phyloP scores from a whole-genome alignment of 2,797 vertebrate genomes.

The Oreortyx pictus region DNA sequence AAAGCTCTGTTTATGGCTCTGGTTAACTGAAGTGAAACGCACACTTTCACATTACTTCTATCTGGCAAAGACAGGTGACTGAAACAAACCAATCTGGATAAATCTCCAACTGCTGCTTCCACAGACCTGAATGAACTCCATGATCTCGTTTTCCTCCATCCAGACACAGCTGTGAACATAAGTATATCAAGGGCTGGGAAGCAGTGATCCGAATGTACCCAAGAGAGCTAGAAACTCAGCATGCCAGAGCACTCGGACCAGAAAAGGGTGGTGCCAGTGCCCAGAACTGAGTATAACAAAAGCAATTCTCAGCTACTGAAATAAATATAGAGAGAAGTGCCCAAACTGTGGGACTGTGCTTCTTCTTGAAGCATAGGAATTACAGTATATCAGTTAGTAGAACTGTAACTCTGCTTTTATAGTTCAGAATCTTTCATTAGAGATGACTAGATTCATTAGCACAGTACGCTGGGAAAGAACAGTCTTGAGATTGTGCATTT shows the following conservation, averaged over 20 bases:
- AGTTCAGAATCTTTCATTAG: not conserved
- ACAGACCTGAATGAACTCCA: not conserved
- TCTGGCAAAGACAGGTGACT: not conserved
- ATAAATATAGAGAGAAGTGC: not conserved
- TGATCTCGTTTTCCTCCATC: not conserved
- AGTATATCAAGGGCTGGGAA: not conserved
- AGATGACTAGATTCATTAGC: not conserved
- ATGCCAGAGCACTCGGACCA: not conserved
- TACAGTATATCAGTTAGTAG: not conserved
- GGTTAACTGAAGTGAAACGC: fast-evolving
- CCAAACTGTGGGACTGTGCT: not conserved
- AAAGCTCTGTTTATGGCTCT: not conserved
- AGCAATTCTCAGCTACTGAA: not conserved
- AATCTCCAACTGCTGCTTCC: not conserved
- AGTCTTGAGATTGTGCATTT: not conserved
- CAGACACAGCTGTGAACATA: not conserved
- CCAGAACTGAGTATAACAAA: not conserved
- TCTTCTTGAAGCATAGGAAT: not conserved
- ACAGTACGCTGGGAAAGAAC: not conserved
- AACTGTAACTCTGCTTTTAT: not conserved
- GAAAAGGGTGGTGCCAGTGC: not conserved
- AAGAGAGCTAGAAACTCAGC: not conserved
- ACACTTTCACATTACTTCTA: fast-evolving
- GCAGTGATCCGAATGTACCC: not conserved
- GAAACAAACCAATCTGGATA: not conserved